phyloP scores from a whole-genome alignment of 1,140 invertebrate species.

The Gyrodactylus salaris region DNA sequence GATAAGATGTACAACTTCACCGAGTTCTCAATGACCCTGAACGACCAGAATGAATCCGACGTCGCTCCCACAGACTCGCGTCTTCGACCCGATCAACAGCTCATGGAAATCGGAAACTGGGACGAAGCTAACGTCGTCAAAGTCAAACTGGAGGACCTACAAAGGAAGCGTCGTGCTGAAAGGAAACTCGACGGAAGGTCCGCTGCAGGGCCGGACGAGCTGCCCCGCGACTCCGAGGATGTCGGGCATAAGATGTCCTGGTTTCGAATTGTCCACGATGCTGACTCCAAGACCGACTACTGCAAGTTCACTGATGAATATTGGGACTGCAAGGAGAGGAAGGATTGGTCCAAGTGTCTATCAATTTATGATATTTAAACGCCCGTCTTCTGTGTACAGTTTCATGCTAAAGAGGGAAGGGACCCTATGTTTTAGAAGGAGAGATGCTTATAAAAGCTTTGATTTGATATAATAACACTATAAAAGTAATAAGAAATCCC shows the following conservation, averaged over 20 bases:
- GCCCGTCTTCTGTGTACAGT: no score
- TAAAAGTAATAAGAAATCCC: no score
- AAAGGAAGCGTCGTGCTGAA: conserved; percentile 24
- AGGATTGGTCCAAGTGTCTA: conserved; percentile 61
- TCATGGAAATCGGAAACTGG: conserved; percentile 84
- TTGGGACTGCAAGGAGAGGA: conserved; percentile 55
- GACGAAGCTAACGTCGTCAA: conserved; percentile 78
- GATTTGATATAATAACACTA: no score
- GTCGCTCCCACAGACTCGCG: conserved; percentile 77
- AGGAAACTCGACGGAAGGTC: no score
- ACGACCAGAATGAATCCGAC: conserved; percentile 47
- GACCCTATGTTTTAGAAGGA: no score
- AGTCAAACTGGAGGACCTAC: conserved; percentile 58
- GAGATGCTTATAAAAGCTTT: no score
- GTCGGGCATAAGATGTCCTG: conserved; percentile 39
- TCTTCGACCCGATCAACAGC: conserved; percentile 60
- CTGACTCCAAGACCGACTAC: conserved; percentile 38
- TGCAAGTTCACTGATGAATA: conserved; percentile 56
- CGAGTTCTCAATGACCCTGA: conserved; percentile 61
- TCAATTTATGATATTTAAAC: conserved; percentile 50
- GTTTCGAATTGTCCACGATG: conserved; percentile 51
- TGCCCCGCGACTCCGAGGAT: neutral
- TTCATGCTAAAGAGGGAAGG: no score
- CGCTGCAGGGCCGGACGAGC: neutral
- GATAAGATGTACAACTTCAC: conserved; percentile 58